Evolutionary conservation across 2,888 invertebrate genomes (phyloP).

Genomic region (Microdon myrmicae): DNA sequence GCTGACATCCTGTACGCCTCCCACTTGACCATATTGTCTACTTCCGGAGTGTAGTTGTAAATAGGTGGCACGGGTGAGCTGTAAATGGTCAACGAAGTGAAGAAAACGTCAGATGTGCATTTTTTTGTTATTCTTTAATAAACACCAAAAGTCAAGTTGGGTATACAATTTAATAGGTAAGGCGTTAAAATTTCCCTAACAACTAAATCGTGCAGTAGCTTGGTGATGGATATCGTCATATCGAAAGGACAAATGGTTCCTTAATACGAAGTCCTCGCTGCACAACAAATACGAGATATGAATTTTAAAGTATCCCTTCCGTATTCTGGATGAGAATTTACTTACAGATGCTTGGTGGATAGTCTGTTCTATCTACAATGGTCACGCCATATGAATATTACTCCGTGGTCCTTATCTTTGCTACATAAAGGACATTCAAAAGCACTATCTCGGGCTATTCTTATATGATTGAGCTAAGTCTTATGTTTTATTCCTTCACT

Average conservation of each 20-base stretch:
- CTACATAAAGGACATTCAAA: too few relatives aligned
- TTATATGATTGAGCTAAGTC: too few relatives aligned
- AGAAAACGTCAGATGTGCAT: too few relatives aligned
- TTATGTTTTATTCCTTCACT: too few relatives aligned
- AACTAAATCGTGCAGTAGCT: too few relatives aligned
- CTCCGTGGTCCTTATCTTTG: constrained; percentile 23
- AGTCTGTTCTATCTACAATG: constrained; percentile 14
- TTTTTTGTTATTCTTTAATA: too few relatives aligned
- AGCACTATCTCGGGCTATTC: too few relatives aligned
- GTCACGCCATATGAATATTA: constrained; percentile 34
- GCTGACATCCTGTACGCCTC: constrained; percentile 72
- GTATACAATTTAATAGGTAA: too few relatives aligned
- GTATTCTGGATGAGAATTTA: constrained; percentile 18
- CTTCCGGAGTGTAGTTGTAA: constrained; percentile 88
- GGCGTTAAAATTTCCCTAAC: too few relatives aligned
- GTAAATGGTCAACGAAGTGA: too few relatives aligned
- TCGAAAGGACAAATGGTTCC: constrained; percentile 34
- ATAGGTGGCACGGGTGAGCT: constrained; percentile 69
- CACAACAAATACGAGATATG: constrained; percentile 23
- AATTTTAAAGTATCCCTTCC: constrained; percentile 11
- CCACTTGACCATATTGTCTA: constrained; percentile 85
- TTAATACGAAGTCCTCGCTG: constrained; percentile 7
- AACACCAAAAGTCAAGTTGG: too few relatives aligned
- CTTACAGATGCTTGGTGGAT: constrained; percentile 2
- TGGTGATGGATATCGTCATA: constrained; percentile 36